A percentile compares a stretch with the other conserved stretches of the same genome.
These are phyloP conservation scores for Venturia canescens DNA, from an alignment of 1,140 invertebrate genomes.

Conservation along the genomic window DNA sequence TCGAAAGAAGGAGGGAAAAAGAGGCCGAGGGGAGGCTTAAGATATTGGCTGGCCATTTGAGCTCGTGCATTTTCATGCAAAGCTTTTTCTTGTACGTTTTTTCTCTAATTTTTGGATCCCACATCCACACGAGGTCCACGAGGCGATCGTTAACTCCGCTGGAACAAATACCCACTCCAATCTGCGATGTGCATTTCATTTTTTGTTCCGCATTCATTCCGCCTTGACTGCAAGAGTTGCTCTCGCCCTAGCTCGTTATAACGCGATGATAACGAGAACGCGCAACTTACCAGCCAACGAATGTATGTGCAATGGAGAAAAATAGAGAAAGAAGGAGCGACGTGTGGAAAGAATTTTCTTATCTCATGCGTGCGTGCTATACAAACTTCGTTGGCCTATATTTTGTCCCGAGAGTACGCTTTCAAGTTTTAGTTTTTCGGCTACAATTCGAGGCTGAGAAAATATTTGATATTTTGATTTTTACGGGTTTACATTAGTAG, in stretches of 20 bases:
- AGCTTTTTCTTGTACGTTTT: background rate
- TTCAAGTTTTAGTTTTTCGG: background rate
- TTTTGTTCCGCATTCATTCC: background rate
- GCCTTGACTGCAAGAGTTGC: background rate
- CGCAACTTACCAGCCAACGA: background rate
- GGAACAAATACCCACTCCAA: background rate
- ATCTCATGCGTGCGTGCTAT: constrained; percentile 5
- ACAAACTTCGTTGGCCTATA: constrained; percentile 5
- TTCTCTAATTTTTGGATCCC: background rate
- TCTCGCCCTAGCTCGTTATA: constrained; percentile 9
- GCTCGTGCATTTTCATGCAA: constrained; percentile 21
- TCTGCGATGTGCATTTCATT: background rate
- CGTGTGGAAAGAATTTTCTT: constrained; percentile 7
- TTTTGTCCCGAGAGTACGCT: background rate
- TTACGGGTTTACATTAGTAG: background rate
- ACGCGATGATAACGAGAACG: constrained; percentile 1
- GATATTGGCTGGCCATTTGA: constrained; percentile 34
- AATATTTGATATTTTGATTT: background rate
- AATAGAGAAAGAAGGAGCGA: background rate
- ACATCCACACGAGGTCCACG: background rate
- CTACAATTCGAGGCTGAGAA: background rate
- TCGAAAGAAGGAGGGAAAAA: background rate
- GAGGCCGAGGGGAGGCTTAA: background rate
- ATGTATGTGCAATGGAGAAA: background rate
- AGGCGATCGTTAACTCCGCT: background rate